phyloP scores from a whole-genome alignment of 2,797 vertebrate genomes.

The Rhincodon typus region DNA sequence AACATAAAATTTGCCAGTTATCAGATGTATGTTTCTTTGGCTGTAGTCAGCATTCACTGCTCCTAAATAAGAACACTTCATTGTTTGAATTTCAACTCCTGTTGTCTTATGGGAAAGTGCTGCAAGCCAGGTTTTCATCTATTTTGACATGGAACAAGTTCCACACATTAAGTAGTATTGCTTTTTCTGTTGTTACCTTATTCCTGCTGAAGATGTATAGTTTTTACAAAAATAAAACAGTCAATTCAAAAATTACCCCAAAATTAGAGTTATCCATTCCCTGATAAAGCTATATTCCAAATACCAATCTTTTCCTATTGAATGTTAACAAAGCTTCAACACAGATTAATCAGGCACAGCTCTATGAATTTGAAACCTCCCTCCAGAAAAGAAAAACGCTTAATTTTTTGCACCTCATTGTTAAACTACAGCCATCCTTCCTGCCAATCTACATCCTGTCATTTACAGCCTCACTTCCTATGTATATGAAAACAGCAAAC shows the following conservation, averaged over 20 bases:
- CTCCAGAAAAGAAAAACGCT: background rate
- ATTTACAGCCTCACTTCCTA: slow-evolving; percentile 30
- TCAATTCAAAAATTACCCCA: background rate
- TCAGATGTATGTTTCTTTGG: background rate
- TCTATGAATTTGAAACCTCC: slow-evolving; percentile 37
- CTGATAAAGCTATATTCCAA: slow-evolving; percentile 38
- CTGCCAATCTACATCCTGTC: slow-evolving; percentile 28
- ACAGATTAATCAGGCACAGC: background rate
- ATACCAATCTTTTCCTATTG: slow-evolving; percentile 37
- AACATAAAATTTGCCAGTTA: background rate
- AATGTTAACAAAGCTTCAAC: slow-evolving; percentile 20
- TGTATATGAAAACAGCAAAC: background rate
- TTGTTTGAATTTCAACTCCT: background rate
- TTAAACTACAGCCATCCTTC: slow-evolving; percentile 35
- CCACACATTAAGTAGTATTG: too few species aligned
- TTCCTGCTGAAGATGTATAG: background rate
- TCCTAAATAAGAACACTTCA: background rate
- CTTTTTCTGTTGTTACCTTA: background rate
- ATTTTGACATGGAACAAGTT: background rate
- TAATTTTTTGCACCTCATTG: slow-evolving; percentile 4
- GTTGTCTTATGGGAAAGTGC: background rate
- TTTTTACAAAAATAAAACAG: background rate
- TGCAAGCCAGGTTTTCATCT: background rate
- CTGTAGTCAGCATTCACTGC: background rate
- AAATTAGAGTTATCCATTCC: background rate